Evolutionary conservation across 1,140 invertebrate genomes (phyloP).

Genomic region (Chlorops oryzae): DNA sequence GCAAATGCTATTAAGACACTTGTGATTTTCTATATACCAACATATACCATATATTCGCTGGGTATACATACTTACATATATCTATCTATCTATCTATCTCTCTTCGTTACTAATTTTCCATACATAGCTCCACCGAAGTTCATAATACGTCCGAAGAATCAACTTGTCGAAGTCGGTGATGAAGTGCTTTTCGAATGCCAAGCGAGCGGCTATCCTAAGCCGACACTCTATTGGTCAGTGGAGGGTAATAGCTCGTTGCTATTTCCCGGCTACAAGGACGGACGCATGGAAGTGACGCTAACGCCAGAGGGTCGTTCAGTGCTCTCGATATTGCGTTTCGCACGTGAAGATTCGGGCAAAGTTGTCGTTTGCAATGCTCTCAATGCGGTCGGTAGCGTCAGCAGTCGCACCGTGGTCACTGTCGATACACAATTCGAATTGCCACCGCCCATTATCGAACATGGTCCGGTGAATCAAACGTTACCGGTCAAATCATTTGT

Average conservation of each 20-base stretch:
- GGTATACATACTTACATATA: no score
- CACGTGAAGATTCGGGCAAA: slow-evolving; percentile 58
- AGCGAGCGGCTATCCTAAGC: slow-evolving; percentile 61
- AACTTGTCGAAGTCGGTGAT: slow-evolving; percentile 60
- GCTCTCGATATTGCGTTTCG: slow-evolving; percentile 56
- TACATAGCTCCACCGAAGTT: slow-evolving; percentile 60
- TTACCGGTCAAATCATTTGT: slow-evolving; percentile 68
- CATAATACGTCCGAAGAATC: slow-evolving; percentile 56
- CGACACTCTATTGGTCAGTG: slow-evolving; percentile 70
- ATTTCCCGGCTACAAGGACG: slow-evolving; percentile 59
- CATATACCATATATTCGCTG: no score
- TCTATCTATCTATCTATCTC: no score
- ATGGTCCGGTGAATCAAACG: slow-evolving; percentile 88
- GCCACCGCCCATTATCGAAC: slow-evolving; percentile 80
- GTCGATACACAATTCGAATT: slow-evolving; percentile 70
- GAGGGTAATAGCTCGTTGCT: slow-evolving; percentile 67
- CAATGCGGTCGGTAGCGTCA: slow-evolving; percentile 71
- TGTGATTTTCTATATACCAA: no score
- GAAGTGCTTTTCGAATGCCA: slow-evolving; percentile 63
- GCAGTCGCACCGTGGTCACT: slow-evolving; percentile 66
- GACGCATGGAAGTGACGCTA: slow-evolving; percentile 56
- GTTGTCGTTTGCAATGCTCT: slow-evolving; percentile 75
- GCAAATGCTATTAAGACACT: no score
- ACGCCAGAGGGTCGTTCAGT: slow-evolving; percentile 57
- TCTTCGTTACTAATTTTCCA: no score